Base-by-base conservation (phyloP, 2,797 vertebrate species). In the Microchirus variegatus region DNA sequence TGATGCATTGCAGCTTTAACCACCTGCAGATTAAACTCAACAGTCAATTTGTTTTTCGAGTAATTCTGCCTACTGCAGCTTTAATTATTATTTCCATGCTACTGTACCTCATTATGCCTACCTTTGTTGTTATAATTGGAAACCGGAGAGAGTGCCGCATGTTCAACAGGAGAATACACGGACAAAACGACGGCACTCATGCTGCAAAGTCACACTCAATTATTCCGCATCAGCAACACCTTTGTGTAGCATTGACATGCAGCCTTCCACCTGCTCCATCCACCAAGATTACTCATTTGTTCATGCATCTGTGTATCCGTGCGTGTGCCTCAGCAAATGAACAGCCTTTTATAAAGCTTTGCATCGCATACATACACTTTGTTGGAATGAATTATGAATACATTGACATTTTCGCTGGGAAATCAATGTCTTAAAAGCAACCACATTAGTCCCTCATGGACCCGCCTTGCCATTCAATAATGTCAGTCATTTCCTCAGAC, bases 371-470 rank as follows among this genome's bases (percentile, higher is more conserved):
- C 74, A 55, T 61, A 69, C 73, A 51, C 74, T 75, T 83, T 59
- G 73, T 80, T 58, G 5, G 63, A 81, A 85, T 89, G 80, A 86
- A 82, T 87, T 89, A 88, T 92, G 91, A 87, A 90, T 90, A 76
- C 85, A 85, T 86, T 93, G 91, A 89, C 91, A 92, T 93, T 93
- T 92, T 78, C 31, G 43, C 62, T 42, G 47, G 51, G 54, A 87
- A 91, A 92, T 92, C 86, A 75, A 91, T 92, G 78, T 63, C 65
- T 73, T 81, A 81, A 88, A 85, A 84, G 72, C 78, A 80, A 74
- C 75, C 44, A 37, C 85, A 79, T 82, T 85, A 82, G 77, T 74
- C 73, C 64, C 67, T 70, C 64, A 35, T 74, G 73, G 81, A 80
- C 82, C 83, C 80, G 83, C 87, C 80, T 79, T 55, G 67, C 71